Evolutionary conservation across 2,888 invertebrate species (phyloP), one percentile per base, ranked within the genome.

Genomic region (Temnothorax rugatulus): DNA sequence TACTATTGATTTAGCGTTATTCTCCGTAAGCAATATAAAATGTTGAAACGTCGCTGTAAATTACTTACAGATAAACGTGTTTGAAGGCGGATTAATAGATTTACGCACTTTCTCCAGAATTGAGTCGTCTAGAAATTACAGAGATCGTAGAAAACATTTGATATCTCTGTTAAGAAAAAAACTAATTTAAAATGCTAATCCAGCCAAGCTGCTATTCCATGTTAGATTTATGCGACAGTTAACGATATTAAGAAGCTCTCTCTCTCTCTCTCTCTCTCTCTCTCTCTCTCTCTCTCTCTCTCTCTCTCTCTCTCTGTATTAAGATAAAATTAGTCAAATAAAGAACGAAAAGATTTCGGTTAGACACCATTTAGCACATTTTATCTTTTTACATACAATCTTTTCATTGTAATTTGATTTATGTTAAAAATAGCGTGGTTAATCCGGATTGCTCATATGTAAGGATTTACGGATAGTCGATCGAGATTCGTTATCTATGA

Each of bases 401-500:
- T 13, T 18, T 34, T 13, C n/a, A 38, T 69, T 52, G 13, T n/a
- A 54, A 54, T 44, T 29, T 44, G 8, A 68, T 57, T 68, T 25
- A 29, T 25, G 15, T 38, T 41, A 25, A 57, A 71, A 69, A 15
- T 13, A 59, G 13, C 3, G 59, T 11, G 38, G 7, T 25, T 57
- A 47, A 47, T 71, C 21, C 13, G 18, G 47, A 71, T 59, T 50
- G 59, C 34, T 8, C 68, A 15, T n/a, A 21, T 25, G n/a, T 54
- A 41, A 50, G 47, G 18, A 79, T 44, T 79, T 34, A 34, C 11
- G 64, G 38, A 52, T 54, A 66, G 13, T 54, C 69, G 69, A 57
- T 69, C 15, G 57, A 54, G 66, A 66, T 66, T 54, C 25, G 76
- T 77, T 77, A 77, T 66, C 66, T 66, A 77, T n/a, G 41, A 59